Conservation (phyloP, 2,797 vertebrate genomes). For the Morelia viridis region DNA sequence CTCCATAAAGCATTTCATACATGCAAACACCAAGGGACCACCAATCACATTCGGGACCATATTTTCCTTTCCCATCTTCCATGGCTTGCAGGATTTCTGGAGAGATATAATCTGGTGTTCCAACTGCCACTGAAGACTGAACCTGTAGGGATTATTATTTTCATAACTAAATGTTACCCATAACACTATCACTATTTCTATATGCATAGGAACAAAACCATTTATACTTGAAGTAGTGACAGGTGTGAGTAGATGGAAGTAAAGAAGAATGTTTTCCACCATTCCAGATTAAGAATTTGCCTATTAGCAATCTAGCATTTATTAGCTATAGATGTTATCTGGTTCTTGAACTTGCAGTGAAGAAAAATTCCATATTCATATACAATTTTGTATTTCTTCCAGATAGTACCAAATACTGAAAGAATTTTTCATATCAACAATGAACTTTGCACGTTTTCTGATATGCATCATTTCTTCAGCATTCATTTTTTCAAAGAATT, state of each 20-base stretch:
- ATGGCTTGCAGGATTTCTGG: conserved; percentile 99
- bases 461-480: neutral
- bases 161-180: conserved; percentile 12
- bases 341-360: neutral
- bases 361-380: neutral
- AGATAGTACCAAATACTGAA: neutral
- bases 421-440: neutral
- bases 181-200: neutral
- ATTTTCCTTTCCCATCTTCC: conserved; percentile 99
- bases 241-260: neutral
- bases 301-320: neutral
- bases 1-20: conserved; percentile 99
- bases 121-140: conserved; percentile 97
- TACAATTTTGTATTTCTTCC: neutral
- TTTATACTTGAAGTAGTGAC: neutral
- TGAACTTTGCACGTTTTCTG: neutral
- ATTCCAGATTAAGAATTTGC: neutral
- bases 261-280: conserved; percentile 16
- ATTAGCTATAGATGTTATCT: neutral
- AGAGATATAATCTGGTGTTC: conserved; percentile 98
- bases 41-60: conserved; percentile 98
- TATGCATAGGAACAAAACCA: neutral
- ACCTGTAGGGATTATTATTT: conserved; percentile 78
- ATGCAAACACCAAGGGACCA: conserved; percentile 99
- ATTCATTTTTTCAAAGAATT: neutral